phyloP scores from a whole-genome alignment of 2,113 vertebrate species.

The Phaethornis superciliosus region DNA sequence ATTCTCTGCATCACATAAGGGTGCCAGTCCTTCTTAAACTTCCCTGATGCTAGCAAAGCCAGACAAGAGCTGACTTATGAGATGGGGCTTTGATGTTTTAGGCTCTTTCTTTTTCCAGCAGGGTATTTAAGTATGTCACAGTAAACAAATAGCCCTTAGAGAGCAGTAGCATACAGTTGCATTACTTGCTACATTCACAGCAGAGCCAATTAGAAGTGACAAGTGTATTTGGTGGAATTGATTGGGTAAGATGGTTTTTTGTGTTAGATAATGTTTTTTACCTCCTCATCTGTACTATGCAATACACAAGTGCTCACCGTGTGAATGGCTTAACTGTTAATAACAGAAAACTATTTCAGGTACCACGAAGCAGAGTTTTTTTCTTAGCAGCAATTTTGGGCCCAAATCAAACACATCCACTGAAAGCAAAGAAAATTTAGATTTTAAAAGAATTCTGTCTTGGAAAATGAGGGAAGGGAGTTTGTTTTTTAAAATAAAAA shows the following conservation, averaged over 20 bases:
- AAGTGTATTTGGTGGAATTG: constrained; percentile 45
- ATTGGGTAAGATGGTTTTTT: constrained; percentile 13
- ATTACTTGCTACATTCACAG: constrained; percentile 1
- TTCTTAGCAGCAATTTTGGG: neutral
- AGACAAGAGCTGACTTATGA: constrained; percentile 65
- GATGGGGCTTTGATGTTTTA: constrained; percentile 2
- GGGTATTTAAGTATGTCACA: constrained; percentile 48
- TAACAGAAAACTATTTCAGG: neutral
- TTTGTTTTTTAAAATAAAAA: neutral
- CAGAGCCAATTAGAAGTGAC: constrained; percentile 41
- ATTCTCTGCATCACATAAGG: constrained; percentile 59
- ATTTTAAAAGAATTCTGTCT: neutral
- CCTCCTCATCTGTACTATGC: accelerated
- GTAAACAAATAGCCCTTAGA: constrained; percentile 26
- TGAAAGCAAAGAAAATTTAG: neutral
- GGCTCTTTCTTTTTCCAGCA: neutral
- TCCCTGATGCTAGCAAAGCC: constrained; percentile 60
- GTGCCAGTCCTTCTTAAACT: constrained; percentile 53
- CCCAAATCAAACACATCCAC: accelerated
- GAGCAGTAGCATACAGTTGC: neutral
- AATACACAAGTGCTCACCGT: neutral
- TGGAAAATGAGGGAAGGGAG: accelerated
- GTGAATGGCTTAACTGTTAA: neutral
- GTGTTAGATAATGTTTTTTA: neutral
- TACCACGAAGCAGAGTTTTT: neutral